Conservation (phyloP, 2,797 vertebrate genomes). For the Coccyzus lansbergi region DNA sequence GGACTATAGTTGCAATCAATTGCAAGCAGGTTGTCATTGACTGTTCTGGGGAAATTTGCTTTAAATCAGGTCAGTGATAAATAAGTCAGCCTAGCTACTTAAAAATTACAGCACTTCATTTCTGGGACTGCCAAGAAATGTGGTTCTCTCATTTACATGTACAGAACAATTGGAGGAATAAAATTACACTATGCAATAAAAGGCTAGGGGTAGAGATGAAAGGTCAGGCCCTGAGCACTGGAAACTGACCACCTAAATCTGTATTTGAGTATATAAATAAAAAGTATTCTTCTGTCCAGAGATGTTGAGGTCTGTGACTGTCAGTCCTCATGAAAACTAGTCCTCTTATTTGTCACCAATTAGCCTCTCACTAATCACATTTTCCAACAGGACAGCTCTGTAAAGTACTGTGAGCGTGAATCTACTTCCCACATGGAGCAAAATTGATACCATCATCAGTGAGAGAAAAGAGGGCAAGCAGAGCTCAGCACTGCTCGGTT, state of each 20-base stretch:
- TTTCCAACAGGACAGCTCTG: neutral
- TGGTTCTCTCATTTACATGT: neutral
- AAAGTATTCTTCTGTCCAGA: neutral
- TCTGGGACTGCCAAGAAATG: neutral
- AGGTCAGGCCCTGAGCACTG: neutral
- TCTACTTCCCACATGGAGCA: neutral
- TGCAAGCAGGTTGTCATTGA: neutral
- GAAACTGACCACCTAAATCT: neutral
- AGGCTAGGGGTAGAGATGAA: neutral
- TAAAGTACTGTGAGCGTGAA: neutral
- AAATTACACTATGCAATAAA: neutral
- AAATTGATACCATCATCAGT: rapidly evolving
- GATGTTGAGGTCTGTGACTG: neutral
- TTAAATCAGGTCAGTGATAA: neutral
- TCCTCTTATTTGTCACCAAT: neutral
- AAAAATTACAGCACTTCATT: neutral
- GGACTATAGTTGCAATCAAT: neutral
- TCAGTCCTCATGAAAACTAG: neutral
- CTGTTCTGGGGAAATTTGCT: neutral
- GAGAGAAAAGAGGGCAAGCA: neutral
- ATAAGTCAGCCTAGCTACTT: neutral
- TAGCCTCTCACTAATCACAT: neutral
- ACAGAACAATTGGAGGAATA: neutral
- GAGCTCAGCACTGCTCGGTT: neutral
- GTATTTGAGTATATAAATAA: neutral